These are phyloP conservation scores for Paramisgurnus dabryanus DNA, from an alignment of 2,113 vertebrate genomes.

Conservation along the genomic window DNA sequence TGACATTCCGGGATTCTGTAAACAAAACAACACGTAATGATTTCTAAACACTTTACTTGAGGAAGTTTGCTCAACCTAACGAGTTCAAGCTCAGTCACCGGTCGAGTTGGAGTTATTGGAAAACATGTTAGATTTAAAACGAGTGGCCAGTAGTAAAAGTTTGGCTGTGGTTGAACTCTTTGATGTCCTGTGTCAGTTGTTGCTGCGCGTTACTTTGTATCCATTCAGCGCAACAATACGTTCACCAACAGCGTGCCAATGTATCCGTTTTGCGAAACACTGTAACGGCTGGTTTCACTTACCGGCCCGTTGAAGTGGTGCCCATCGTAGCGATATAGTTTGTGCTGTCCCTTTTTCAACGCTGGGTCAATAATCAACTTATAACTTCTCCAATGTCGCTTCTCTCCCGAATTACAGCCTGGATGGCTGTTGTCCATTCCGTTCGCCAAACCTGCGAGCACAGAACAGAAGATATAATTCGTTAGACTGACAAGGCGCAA, in stretches of 20 bases:
- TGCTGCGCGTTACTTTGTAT: conserved; percentile 54
- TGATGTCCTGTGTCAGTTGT: conserved; percentile 65
- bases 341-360: conserved; percentile 94
- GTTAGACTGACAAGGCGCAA: conserved; percentile 43
- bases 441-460: conserved; percentile 89
- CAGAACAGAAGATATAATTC: conserved; percentile 11
- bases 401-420: conserved; percentile 92
- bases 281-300: conserved; percentile 64
- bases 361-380: conserved; percentile 99
- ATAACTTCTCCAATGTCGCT: conserved; percentile 99
- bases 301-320: conserved; percentile 93
- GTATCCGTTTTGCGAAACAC: conserved; percentile 12
- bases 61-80: background rate
- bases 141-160: background rate
- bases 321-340: conserved; percentile 98
- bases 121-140: background rate
- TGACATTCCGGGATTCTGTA: conserved; percentile 88
- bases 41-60: background rate
- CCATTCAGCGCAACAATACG: conserved; percentile 62
- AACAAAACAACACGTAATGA: conserved; percentile 38
- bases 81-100: background rate
- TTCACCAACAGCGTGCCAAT: conserved; percentile 47
- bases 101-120: no score
- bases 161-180: conserved; percentile 58
- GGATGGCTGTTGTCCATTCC: conserved; percentile 93